Conservation (phyloP, 2,888 invertebrate species). For the Troides helena region DNA sequence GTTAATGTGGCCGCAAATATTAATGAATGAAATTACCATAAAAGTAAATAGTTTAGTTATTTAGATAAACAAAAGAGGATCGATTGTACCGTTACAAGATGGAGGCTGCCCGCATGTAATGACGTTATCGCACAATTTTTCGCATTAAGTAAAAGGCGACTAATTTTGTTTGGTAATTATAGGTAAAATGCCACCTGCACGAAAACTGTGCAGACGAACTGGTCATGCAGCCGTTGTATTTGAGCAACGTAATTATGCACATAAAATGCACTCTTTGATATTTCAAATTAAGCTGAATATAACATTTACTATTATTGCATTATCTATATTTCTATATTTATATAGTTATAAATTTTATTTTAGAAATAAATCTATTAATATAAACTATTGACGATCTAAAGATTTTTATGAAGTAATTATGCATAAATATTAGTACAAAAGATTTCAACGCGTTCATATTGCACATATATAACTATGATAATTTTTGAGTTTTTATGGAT, state of each 20-base stretch:
- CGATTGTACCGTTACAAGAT: constrained; percentile 43
- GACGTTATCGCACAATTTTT: constrained; percentile 34
- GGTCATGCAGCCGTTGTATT: constrained; percentile 49
- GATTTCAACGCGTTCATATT: constrained; percentile 65
- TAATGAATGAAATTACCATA: background rate
- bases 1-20: background rate
- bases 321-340: background rate
- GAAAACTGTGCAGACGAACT: constrained; percentile 48
- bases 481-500: no score
- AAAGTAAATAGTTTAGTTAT: background rate
- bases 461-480: background rate
- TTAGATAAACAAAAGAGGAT: constrained; percentile 33
- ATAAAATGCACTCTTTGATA: background rate
- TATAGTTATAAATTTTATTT: background rate
- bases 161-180: constrained; percentile 52
- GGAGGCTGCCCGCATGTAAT: constrained; percentile 38
- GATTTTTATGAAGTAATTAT: constrained; percentile 1
- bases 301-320: background rate
- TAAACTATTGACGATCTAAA: background rate
- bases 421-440: constrained; percentile 51
- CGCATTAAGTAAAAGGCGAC: constrained; percentile 39
- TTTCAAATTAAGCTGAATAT: background rate
- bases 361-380: background rate
- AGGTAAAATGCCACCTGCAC: constrained; percentile 69
- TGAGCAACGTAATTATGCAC: background rate